Percentiles rank a stretch among this genome's conserved stretches.
These are phyloP conservation scores for Phycodurus eques DNA, from an alignment of 2,113 vertebrate species.

Conservation along the genomic window DNA sequence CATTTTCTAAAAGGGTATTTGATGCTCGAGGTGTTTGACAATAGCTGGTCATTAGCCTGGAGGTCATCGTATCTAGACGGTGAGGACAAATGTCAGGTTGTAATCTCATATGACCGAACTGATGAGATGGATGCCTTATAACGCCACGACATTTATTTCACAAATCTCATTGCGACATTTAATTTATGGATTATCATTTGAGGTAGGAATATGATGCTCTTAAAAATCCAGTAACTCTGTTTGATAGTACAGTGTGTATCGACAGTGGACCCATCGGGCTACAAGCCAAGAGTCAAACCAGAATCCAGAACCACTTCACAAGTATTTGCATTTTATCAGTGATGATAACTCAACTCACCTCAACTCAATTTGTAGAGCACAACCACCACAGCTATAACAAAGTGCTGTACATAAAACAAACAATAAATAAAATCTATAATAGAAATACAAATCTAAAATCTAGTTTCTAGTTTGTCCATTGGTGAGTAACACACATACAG, in stretches of 20 bases:
- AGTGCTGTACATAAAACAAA: no score
- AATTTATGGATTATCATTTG: background rate
- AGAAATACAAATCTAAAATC: background rate
- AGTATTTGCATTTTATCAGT: no score
- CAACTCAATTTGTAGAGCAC: no score
- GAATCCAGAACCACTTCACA: background rate
- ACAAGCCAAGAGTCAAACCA: background rate
- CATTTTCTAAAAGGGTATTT: slow-evolving; percentile 55
- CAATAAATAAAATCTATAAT: background rate
- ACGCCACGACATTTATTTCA: background rate
- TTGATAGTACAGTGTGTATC: background rate
- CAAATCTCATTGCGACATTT: background rate
- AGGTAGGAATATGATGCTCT: background rate
- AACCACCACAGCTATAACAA: no score
- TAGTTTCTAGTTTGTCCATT: background rate
- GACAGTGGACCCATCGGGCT: background rate
- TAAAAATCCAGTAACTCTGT: background rate
- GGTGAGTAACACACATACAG: no score
- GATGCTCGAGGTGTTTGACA: slow-evolving; percentile 49
- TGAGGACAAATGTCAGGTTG: slow-evolving; percentile 30
- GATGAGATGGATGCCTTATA: background rate
- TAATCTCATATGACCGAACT: slow-evolving; percentile 8
- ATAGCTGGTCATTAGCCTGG: slow-evolving; percentile 52
- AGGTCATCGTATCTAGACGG: slow-evolving; percentile 42
- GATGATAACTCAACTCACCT: no score